Evolutionary conservation across 2,888 invertebrate genomes (phyloP), one percentile per base, ranked within the genome.

Genomic region (Tipula lateralis): DNA sequence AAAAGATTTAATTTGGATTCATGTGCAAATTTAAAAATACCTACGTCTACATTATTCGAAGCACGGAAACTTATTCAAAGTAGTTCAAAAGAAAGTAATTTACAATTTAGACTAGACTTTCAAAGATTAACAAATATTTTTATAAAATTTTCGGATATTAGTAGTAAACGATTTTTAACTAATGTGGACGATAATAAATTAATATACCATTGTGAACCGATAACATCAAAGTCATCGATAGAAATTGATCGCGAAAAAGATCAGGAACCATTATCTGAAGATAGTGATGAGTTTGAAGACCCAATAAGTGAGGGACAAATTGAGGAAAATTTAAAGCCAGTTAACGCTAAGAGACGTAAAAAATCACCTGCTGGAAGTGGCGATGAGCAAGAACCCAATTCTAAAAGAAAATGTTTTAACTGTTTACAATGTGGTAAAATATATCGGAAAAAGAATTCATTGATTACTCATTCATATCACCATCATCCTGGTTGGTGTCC

Each of bases 401-500:
- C 24, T 66, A 66, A 24, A 29, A 82, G 80, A 29, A 80, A 80
- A 24, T 29, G 6, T 16, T 82, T 82, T 82, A 30, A 30, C 30
- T 82, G 82, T 82, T 32, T 82, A 30, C 82, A 82, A 29, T 83
- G 83, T 16, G 24, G 29, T 83, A 90, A 90, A 85, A 90, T 89
- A 36, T 90, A 90, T 86, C 87, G 89, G 2, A 90, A 90, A 85
- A 87, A 90, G 29, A 90, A 90, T 86, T 90, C 90, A 0, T 86
- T 90, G 80, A 86, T 90, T 83, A 89, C 90, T 86, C 90, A 90
- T 86, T 90, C 89, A 16, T 30, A 82, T 84, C 90, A 90, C 86
- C 88, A 89, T 85, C 90, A 90, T 88, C 90, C 90, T 0, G 90
- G 90, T 9, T 89, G 86, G 86, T 90, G 90, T 84, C 90, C 90